Conservation (phyloP, 2,113 vertebrate species). For the Salvator merianae region DNA sequence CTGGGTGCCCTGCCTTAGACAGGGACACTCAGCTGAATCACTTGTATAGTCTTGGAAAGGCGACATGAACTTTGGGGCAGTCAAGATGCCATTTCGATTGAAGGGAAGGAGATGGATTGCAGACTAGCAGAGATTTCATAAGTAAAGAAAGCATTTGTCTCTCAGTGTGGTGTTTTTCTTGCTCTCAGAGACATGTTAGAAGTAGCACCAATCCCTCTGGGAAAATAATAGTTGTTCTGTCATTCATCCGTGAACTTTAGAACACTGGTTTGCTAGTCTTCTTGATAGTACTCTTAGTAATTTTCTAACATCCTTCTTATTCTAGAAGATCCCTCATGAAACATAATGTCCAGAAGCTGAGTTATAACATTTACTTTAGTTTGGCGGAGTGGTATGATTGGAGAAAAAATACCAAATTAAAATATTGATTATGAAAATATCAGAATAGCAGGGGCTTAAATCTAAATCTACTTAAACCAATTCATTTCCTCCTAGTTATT, state of each 20-base stretch:
- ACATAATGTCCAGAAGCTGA: background rate
- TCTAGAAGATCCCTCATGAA: background rate
- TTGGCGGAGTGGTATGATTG: background rate
- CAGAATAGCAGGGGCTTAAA: background rate
- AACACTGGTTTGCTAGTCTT: background rate
- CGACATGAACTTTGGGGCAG: background rate
- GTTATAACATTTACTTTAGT: background rate
- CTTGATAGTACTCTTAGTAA: background rate
- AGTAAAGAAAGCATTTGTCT: background rate
- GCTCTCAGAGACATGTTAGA: background rate
- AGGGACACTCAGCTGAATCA: background rate
- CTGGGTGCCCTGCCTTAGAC: background rate
- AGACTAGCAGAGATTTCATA: background rate
- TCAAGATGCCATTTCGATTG: background rate
- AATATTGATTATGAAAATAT: background rate
- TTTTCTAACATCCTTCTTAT: conserved; percentile 26
- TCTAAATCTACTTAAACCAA: background rate
- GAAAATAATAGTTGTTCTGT: conserved; percentile 10
- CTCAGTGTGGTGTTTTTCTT: background rate
- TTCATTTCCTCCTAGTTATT: background rate
- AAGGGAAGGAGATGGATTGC: background rate
- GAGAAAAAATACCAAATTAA: background rate
- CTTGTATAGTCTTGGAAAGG: background rate
- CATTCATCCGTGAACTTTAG: background rate
- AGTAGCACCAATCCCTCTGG: conserved; percentile 38